phyloP scores from a whole-genome alignment of 2,888 invertebrate genomes.

The Argynnis bischoffii region DNA sequence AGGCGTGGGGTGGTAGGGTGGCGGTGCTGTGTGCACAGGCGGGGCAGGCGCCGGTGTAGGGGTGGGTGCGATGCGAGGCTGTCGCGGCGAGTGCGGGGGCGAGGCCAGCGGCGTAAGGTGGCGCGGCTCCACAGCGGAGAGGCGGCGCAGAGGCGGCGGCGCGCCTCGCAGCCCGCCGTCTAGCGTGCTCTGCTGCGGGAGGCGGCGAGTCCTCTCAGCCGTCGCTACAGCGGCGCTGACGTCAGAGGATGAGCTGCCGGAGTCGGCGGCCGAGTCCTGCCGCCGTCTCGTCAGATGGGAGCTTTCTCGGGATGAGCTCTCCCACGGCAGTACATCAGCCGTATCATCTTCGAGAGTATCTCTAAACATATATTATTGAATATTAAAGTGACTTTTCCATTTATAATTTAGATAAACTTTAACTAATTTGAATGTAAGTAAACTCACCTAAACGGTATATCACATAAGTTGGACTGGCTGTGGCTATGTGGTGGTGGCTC shows the following conservation, averaged over 20 bases:
- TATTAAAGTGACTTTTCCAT: not conserved
- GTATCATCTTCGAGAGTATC: conserved; percentile 69
- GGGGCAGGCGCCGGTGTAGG: conserved; percentile 51
- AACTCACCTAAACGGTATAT: conserved; percentile 89
- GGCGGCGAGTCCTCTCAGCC: conserved; percentile 81
- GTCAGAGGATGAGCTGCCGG: conserved; percentile 89
- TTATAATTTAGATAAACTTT: not conserved
- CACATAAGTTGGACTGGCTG: conserved; percentile 94
- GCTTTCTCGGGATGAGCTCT: conserved; percentile 60
- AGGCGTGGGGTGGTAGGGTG: conserved; percentile 75
- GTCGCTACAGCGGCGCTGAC: conserved; percentile 83
- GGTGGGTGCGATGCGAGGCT: conserved; percentile 56
- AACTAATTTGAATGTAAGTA: not conserved
- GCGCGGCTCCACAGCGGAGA: conserved; percentile 81
- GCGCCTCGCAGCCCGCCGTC: conserved; percentile 83
- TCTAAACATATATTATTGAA: conserved; percentile 44
- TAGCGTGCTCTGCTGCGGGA: conserved; percentile 86
- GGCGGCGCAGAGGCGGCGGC: conserved; percentile 68
- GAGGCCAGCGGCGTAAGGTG: conserved; percentile 81
- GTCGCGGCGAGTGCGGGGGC: conserved; percentile 70
- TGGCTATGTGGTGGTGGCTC: conserved; percentile 95
- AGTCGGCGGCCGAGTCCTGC: conserved; percentile 87
- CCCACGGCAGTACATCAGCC: conserved; percentile 68
- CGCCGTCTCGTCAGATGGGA: conserved; percentile 71
- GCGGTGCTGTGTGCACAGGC: conserved; percentile 56